These are phyloP conservation scores for Papilio elwesi DNA, from an alignment of 2,888 invertebrate species.

Conservation along the genomic window DNA sequence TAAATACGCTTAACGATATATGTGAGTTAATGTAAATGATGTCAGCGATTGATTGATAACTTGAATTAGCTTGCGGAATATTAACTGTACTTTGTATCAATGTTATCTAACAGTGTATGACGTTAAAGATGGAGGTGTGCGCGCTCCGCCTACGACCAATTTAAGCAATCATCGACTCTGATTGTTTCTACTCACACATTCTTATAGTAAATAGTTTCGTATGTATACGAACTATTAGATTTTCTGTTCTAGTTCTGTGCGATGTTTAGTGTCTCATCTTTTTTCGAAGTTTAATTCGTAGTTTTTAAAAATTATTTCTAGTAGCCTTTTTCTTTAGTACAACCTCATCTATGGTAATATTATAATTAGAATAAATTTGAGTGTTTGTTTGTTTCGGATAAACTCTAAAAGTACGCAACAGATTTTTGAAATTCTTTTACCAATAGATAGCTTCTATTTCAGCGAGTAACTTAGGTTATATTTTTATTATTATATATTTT, in stretches of 20 bases:
- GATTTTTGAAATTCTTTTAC: too few relatives aligned
- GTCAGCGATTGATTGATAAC: neutral
- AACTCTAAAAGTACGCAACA: too few relatives aligned
- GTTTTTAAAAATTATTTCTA: neutral
- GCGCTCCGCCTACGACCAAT: constrained; percentile 66
- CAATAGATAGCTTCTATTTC: too few relatives aligned
- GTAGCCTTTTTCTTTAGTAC: too few relatives aligned
- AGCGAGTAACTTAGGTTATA: too few relatives aligned
- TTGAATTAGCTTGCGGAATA: neutral
- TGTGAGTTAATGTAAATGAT: neutral
- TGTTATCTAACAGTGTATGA: constrained; percentile 48
- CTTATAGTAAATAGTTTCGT: constrained; percentile 52
- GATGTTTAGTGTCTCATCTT: neutral
- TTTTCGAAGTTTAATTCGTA: neutral
- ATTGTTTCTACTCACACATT: constrained; percentile 64
- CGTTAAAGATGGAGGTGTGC: constrained; percentile 68
- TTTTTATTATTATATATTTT: too few relatives aligned
- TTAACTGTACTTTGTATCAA: constrained; percentile 6
- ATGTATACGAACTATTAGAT: constrained; percentile 32
- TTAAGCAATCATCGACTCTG: constrained; percentile 75
- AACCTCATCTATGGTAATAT: too few relatives aligned
- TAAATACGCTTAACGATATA: neutral
- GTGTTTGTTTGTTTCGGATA: too few relatives aligned
- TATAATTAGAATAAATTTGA: too few relatives aligned
- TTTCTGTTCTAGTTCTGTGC: neutral